These are phyloP conservation scores for Pseudorasbora parva DNA, from an alignment of 2,113 vertebrate genomes.

Conservation along the genomic window DNA sequence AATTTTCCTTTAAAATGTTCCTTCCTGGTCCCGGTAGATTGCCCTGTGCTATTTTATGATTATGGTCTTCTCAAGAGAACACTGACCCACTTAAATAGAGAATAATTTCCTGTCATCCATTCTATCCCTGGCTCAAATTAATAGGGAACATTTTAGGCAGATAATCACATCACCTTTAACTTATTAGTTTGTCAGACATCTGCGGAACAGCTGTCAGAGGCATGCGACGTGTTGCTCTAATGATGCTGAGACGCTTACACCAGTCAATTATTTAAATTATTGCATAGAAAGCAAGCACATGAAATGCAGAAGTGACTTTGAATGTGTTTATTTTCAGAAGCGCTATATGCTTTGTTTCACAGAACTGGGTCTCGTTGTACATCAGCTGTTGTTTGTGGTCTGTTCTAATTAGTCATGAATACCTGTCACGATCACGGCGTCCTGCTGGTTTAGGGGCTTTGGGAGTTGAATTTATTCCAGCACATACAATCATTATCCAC, in stretches of 20 bases:
- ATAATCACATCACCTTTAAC: constrained; percentile 46
- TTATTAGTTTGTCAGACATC: constrained; percentile 19
- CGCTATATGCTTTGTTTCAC: neutral
- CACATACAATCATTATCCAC: constrained; percentile 7
- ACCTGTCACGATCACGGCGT: neutral
- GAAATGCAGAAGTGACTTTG: constrained; percentile 1
- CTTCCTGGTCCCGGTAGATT: constrained; percentile 43
- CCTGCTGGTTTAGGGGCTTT: neutral
- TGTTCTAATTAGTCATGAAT: constrained; percentile 31
- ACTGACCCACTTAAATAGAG: constrained; percentile 77
- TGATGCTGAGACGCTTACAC: neutral
- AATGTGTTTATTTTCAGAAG: constrained; percentile 23
- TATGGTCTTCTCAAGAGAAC: constrained; percentile 73
- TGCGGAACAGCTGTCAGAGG: constrained; percentile 15
- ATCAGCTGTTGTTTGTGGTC: constrained; percentile 12
- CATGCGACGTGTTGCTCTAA: constrained; percentile 25
- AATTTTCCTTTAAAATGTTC: constrained; percentile 22
- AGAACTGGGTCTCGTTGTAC: neutral
- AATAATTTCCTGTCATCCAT: constrained; percentile 80
- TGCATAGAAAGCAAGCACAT: neutral
- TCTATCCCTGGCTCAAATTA: constrained; percentile 70
- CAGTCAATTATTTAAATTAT: constrained; percentile 35
- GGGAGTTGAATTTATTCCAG: constrained; percentile 12
- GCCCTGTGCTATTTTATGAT: constrained; percentile 73
- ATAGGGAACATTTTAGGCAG: constrained; percentile 52